Evolutionary conservation across 2,113 vertebrate species (phyloP).

Genomic region (Anguilla rostrata): DNA sequence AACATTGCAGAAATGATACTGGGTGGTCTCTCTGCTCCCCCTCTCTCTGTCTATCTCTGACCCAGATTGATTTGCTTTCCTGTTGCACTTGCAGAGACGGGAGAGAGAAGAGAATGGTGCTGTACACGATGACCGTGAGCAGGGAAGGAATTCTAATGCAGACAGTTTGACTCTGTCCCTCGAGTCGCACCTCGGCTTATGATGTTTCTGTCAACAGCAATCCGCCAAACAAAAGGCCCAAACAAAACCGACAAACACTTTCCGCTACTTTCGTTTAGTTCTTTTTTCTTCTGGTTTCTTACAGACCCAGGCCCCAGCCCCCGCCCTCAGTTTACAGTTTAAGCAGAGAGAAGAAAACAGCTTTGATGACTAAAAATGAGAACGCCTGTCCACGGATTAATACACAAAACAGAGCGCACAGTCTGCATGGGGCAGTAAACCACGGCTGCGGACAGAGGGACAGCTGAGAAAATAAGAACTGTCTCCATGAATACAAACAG

Average conservation of each 20-base stretch:
- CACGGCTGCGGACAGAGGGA: not conserved
- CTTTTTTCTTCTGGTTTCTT: constrained; percentile 22
- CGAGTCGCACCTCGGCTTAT: constrained; percentile 32
- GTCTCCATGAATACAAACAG: no score
- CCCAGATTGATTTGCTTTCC: constrained; percentile 30
- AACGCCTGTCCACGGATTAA: no score
- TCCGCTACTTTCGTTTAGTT: not conserved
- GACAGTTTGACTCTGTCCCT: constrained; percentile 27
- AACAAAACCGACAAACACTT: constrained; percentile 44
- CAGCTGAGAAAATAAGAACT: no score
- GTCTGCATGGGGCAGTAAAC: no score
- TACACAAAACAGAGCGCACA: no score
- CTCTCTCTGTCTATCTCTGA: constrained; percentile 12
- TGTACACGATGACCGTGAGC: constrained; percentile 29
- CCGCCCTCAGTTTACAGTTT: not conserved
- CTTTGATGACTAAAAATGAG: not conserved
- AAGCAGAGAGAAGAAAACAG: constrained; percentile 17
- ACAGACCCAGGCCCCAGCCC: not conserved
- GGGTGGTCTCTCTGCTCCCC: not conserved
- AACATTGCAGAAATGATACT: no score
- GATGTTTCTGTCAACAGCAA: constrained; percentile 51
- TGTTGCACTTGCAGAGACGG: constrained; percentile 4
- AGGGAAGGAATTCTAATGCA: constrained; percentile 27
- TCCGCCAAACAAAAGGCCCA: constrained; percentile 42
- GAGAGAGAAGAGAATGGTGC: constrained; percentile 22